These are phyloP conservation scores for Zeugodacus cucurbitae DNA, from an alignment of 1,140 invertebrate species.

Conservation along the genomic window DNA sequence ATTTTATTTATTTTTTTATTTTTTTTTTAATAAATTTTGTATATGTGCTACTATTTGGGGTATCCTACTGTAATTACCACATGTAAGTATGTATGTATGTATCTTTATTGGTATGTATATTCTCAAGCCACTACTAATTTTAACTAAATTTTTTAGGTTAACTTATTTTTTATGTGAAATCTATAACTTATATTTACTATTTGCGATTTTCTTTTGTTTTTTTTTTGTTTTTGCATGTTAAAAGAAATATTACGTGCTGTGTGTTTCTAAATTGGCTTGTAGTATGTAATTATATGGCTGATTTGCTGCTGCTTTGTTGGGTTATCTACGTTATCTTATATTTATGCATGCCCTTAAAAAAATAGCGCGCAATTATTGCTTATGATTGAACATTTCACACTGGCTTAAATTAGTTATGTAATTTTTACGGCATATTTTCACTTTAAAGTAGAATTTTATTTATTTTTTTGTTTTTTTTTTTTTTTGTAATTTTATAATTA, in stretches of 20 bases:
- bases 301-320: neutral
- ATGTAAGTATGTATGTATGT: no score
- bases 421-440: neutral
- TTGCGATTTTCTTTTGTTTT: neutral
- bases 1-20: neutral
- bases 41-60: neutral
- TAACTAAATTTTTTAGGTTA: neutral
- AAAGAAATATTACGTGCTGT: neutral
- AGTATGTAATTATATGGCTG: neutral
- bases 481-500: neutral
- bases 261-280: neutral
- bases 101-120: no score
- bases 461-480: neutral
- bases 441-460: neutral
- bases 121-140: neutral
- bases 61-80: no score
- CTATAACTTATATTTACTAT: neutral
- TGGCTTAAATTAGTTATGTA: neutral
- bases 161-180: neutral
- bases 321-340: neutral
- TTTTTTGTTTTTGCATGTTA: neutral
- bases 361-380: constrained; percentile 19
- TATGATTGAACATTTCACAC: constrained; percentile 28
- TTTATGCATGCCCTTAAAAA: neutral
- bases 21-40: neutral